Conservation (phyloP, 2,113 vertebrate species). For the Nyctibius bracteatus region DNA sequence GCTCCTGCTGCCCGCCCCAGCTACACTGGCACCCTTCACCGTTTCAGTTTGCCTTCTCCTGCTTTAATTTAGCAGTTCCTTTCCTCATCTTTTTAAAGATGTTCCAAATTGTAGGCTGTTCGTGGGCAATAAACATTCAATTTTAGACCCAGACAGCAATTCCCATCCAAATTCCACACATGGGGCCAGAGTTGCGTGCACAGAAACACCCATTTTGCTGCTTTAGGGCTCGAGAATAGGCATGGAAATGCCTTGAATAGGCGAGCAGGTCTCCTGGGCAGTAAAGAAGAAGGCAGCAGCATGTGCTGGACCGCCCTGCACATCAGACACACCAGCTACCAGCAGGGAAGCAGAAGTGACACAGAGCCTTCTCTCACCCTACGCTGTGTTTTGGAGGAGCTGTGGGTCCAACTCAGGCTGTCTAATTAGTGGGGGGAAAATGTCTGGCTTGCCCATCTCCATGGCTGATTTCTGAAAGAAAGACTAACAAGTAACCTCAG, state of each 20-base stretch:
- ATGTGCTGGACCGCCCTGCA: neutral
- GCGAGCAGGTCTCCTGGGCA: neutral
- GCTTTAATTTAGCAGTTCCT: neutral
- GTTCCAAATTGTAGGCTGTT: neutral
- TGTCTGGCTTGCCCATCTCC: neutral
- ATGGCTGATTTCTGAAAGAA: neutral
- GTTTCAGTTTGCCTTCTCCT: neutral
- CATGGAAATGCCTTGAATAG: accelerated
- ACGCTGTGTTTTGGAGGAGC: neutral
- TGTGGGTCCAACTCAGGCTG: neutral
- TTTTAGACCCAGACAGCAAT: neutral
- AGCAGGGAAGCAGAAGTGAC: neutral
- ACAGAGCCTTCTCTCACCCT: neutral
- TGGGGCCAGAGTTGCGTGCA: neutral
- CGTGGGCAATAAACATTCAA: neutral
- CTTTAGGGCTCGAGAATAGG: neutral
- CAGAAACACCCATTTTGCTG: neutral
- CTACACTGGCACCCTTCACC: neutral
- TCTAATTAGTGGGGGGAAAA: neutral
- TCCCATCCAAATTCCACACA: neutral
- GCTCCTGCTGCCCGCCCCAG: neutral
- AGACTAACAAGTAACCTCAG: neutral
- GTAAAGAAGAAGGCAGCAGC: neutral
- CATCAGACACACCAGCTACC: neutral
- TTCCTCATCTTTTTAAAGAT: neutral